Conservation (phyloP, 53 echinoderm and acorn worm genomes). For the Astropecten irregularis region DNA sequence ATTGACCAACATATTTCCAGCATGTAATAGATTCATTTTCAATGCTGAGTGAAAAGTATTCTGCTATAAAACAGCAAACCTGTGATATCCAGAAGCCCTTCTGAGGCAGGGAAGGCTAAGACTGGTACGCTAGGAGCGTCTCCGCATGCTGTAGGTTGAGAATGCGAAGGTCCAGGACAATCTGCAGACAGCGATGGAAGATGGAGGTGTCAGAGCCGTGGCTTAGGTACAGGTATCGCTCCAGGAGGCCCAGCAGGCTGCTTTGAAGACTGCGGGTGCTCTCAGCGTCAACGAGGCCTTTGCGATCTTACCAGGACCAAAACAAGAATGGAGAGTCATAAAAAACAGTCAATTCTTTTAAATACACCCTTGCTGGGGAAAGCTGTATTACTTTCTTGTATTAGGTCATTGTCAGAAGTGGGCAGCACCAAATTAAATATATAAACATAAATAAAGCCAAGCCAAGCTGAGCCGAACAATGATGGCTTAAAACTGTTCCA, state of each 20-base stretch:
- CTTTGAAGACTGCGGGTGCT: slow-evolving; percentile 75
- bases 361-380: neutral
- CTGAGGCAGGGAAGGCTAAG: no score
- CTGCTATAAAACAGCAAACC: neutral
- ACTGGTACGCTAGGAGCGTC: slow-evolving; percentile 74
- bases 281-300: slow-evolving; percentile 72
- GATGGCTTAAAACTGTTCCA: no score
- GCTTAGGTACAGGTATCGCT: slow-evolving; percentile 86
- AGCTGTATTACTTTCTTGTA: neutral
- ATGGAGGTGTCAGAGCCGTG: slow-evolving; percentile 82
- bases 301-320: slow-evolving; percentile 69
- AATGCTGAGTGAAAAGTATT: neutral
- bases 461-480: no score
- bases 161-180: slow-evolving; percentile 84
- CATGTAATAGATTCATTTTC: neutral
- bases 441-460: no score
- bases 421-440: no score
- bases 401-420: neutral
- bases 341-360: neutral
- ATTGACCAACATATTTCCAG: no score
- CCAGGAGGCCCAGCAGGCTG: slow-evolving; percentile 69
- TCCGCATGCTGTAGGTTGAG: slow-evolving; percentile 88
- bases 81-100: no score
- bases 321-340: neutral
- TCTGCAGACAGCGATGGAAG: slow-evolving; percentile 87